These are phyloP conservation scores for Aricia artaxerxes DNA, from an alignment of 2,888 invertebrate genomes.

Conservation along the genomic window DNA sequence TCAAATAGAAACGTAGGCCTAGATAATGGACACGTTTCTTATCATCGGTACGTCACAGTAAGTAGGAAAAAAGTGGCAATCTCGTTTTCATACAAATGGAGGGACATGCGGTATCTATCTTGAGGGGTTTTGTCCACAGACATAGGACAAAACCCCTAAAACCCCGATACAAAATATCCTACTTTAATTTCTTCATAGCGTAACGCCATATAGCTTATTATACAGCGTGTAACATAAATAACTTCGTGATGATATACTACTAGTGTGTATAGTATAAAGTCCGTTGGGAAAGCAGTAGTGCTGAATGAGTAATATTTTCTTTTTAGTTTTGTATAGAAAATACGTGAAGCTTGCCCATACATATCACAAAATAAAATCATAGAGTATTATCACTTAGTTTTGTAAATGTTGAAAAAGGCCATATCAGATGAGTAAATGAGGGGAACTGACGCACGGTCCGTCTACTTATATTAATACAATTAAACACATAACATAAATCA, in stretches of 20 bases:
- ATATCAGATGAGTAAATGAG: neutral
- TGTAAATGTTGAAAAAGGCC: neutral
- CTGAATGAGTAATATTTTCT: neutral
- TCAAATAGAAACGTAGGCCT: too few relatives aligned
- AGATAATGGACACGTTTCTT: too few relatives aligned
- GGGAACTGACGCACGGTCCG: neutral
- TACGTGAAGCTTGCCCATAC: too few relatives aligned
- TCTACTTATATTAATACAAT: neutral
- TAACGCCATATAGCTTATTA: neutral
- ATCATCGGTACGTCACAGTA: too few relatives aligned
- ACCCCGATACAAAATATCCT: neutral
- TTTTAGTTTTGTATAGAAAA: too few relatives aligned
- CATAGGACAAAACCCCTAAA: neutral
- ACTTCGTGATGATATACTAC: neutral
- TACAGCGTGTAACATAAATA: neutral
- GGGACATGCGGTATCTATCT: too few relatives aligned
- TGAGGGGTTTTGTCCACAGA: too few relatives aligned
- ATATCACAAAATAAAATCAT: too few relatives aligned
- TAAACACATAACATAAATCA: constrained; percentile 17
- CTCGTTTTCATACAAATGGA: too few relatives aligned
- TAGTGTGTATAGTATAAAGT: neutral
- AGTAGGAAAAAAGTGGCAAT: too few relatives aligned
- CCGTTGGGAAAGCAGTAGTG: neutral
- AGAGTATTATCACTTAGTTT: too few relatives aligned
- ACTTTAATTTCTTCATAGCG: neutral